Evolutionary conservation across 2,888 invertebrate species (phyloP), one percentile per base, ranked within the genome.

Genomic region (Ecliptopera silaceata): DNA sequence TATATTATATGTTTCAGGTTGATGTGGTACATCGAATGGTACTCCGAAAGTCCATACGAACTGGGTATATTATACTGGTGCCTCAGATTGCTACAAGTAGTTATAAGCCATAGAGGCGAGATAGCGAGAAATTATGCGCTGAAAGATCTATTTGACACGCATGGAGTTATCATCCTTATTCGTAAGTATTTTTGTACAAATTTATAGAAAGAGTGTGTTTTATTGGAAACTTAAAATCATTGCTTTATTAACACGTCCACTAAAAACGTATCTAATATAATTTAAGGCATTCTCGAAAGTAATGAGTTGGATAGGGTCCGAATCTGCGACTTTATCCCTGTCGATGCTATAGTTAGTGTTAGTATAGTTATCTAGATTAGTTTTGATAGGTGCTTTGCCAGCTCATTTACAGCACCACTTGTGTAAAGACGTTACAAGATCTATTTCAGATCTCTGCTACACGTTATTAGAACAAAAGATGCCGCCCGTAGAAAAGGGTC

Each of bases 11-110:
- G 5, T 72, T 70, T 4, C 69, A 89, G 90, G 57, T 64, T 86
- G 42, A 79, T 89, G 82, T 90, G 88, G 89, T 88, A 88, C 61
- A 80, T 89, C 12, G 90, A 91, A 55, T 89, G 90, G 90, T 91
- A 89, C 54, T 75, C 83, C 0, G 83, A 80, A 59, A 79, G 65
- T 47, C 87, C 88, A 0, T 91, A 75, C 58, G 87, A 88, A 52
- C 57, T 86, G 18, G 56, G 74, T 0, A 68, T 81, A 1, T 61
- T 91, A 42, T 90, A 90, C 59, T 91, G 90, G 90, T 81, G 85
- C 57, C 51, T 87, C 34, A 68, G 90, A 11, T 56, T 88, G 1
- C 69, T 90, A 8, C 79, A 79, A 2, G 77, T 73, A 0, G 65
- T 78, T 0, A 61, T 69, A 0, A 56, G 59, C 20, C 58, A 63